Conservation (phyloP, 2,888 invertebrate species). For the Parelbella ahira region DNA sequence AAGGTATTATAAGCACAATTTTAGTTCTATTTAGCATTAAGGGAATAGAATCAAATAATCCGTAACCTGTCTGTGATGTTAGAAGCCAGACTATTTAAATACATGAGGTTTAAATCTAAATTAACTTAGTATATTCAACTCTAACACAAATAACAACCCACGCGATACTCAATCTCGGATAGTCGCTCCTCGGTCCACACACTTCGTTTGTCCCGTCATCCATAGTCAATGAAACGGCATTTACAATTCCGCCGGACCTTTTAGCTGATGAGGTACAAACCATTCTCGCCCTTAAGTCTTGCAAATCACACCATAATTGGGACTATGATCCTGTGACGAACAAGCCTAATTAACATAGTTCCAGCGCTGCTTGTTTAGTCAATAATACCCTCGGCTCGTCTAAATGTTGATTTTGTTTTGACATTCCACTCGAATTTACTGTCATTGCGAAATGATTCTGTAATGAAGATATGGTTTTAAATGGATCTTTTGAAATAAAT, state of each 20-base stretch:
- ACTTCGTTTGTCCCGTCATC: conserved; percentile 37
- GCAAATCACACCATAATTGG: conserved; percentile 24
- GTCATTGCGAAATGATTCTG: too few species aligned
- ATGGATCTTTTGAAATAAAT: too few species aligned
- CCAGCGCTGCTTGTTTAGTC: conserved; percentile 3
- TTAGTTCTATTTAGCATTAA: too few species aligned
- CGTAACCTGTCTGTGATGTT: too few species aligned
- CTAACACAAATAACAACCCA: conserved; percentile 12
- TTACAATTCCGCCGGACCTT: conserved; percentile 44
- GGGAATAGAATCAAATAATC: too few species aligned
- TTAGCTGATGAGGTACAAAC: conserved; percentile 52
- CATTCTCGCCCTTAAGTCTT: conserved; percentile 35
- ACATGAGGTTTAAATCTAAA: too few species aligned
- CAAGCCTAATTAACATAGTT: conserved; percentile 1
- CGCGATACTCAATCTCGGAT: conserved; percentile 15
- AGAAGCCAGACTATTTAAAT: too few species aligned
- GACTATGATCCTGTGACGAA: conserved; percentile 16
- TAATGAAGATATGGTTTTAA: too few species aligned
- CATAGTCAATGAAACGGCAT: conserved; percentile 60
- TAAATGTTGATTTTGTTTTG: conserved; percentile 13
- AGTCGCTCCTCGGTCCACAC: conserved; percentile 12
- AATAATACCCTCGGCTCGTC: conserved; percentile 4
- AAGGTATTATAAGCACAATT: too few species aligned
- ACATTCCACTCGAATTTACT: background rate
- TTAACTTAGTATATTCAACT: conserved; percentile 7